Evolutionary conservation across 2,888 invertebrate species (phyloP).

Genomic region (Orthosia cruda): DNA sequence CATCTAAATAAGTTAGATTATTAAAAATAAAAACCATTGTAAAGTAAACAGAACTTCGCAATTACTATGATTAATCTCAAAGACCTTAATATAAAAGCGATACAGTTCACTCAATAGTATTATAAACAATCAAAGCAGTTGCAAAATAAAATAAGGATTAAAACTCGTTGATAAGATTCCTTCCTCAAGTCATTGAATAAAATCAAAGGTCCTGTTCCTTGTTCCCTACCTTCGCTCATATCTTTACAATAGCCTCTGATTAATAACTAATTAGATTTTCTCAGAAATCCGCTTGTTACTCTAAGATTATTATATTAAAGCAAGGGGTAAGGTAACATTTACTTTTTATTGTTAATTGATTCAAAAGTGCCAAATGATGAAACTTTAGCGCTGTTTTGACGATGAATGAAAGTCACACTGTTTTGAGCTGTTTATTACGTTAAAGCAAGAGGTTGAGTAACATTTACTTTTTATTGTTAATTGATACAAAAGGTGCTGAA

Average conservation of each 20-base stretch:
- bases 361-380: not conserved
- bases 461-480: too few species aligned
- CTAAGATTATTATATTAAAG: slow-evolving; percentile 14
- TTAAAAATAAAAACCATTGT: not conserved
- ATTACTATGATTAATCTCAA: not conserved
- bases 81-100: slow-evolving; percentile 1
- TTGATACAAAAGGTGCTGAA: too few species aligned
- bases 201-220: slow-evolving; percentile 41
- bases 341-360: not conserved
- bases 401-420: too few species aligned
- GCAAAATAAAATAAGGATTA: slow-evolving; percentile 31
- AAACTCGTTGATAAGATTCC: slow-evolving; percentile 32
- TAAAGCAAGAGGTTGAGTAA: too few species aligned
- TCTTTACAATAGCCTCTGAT: slow-evolving; percentile 56
- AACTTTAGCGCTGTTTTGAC: too few species aligned
- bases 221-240: slow-evolving; percentile 39
- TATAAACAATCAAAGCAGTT: slow-evolving; percentile 24
- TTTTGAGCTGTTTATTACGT: too few species aligned
- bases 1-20: not conserved
- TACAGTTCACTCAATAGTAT: slow-evolving; percentile 17
- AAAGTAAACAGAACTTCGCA: not conserved
- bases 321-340: slow-evolving; percentile 1
- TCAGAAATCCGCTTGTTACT: slow-evolving; percentile 27
- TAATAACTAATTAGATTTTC: slow-evolving; percentile 54
- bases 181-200: slow-evolving; percentile 30